Conservation (phyloP, 2,797 vertebrate genomes). For the Pseudopleuronectes americanus region DNA sequence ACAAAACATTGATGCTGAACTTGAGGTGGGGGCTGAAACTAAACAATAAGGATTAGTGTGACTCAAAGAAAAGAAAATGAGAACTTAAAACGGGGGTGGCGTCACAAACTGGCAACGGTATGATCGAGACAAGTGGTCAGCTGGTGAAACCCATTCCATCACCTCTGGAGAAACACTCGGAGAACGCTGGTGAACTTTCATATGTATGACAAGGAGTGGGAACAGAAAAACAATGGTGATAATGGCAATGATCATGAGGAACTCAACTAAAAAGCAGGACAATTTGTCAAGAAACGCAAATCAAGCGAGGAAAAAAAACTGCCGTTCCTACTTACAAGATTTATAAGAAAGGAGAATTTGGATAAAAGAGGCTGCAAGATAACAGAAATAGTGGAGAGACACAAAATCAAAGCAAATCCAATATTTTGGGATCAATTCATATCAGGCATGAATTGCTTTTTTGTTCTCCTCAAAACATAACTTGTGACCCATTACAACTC, state of each 20-base stretch:
- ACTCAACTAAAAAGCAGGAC: slow-evolving; percentile 87
- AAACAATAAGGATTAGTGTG: slow-evolving; percentile 75
- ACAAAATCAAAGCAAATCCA: slow-evolving; percentile 96
- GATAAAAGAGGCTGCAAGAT: slow-evolving; percentile 99
- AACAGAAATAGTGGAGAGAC: slow-evolving; percentile 99
- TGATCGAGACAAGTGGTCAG: slow-evolving; percentile 76
- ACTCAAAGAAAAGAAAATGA: slow-evolving; percentile 59
- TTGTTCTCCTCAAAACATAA: slow-evolving; percentile 71
- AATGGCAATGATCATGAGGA: slow-evolving; percentile 79
- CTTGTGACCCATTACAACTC: slow-evolving; percentile 65
- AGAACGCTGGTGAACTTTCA: slow-evolving; percentile 73
- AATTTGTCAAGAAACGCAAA: slow-evolving; percentile 90
- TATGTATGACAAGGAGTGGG: slow-evolving; percentile 76
- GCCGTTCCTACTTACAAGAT: slow-evolving; percentile 99
- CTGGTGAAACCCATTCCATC: slow-evolving; percentile 78
- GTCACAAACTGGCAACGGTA: slow-evolving; percentile 76
- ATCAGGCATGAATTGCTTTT: slow-evolving; percentile 75
- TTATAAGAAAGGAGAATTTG: slow-evolving; percentile 99
- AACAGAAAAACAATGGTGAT: slow-evolving; percentile 75
- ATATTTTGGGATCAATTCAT: slow-evolving; percentile 86
- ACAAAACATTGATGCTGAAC: slow-evolving; percentile 68
- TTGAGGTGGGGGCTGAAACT: slow-evolving; percentile 47
- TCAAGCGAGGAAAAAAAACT: slow-evolving; percentile 89
- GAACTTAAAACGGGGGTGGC: slow-evolving; percentile 58
- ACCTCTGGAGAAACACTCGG: slow-evolving; percentile 80